A percentile compares a stretch with the other conserved stretches of the same genome.
phyloP scores from a whole-genome alignment of 2,888 invertebrate genomes.

The Mystacides longicornis region DNA sequence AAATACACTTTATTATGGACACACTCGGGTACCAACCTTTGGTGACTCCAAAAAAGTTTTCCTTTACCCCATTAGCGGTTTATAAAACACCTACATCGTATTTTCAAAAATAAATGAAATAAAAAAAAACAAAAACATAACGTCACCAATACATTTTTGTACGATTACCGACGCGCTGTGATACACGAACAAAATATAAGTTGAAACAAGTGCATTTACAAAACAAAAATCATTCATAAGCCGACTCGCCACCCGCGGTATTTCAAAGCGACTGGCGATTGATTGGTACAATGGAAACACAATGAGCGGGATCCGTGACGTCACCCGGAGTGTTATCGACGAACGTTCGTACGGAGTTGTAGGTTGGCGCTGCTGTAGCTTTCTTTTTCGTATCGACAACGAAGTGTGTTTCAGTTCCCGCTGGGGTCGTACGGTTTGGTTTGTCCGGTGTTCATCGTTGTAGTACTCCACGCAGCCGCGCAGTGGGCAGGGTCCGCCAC shows the following conservation, averaged over 20 bases:
- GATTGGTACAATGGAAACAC: conserved; percentile 16
- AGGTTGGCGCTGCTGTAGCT: neutral
- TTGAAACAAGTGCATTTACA: too few relatives aligned
- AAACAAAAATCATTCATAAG: neutral
- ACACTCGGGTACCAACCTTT: conserved; percentile 11
- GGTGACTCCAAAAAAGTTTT: too few relatives aligned
- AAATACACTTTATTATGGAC: too few relatives aligned
- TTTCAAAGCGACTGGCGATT: conserved; percentile 4
- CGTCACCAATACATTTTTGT: too few relatives aligned
- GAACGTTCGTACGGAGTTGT: neutral
- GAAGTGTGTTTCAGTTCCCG: neutral
- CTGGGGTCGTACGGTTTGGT: neutral
- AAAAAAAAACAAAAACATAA: too few relatives aligned
- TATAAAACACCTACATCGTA: neutral
- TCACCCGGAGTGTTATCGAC: conserved; percentile 7
- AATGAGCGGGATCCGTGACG: conserved; percentile 16
- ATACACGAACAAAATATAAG: too few relatives aligned
- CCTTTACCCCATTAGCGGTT: neutral
- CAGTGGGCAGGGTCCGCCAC: conserved; percentile 7
- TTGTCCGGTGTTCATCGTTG: neutral
- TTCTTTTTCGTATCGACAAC: too few relatives aligned
- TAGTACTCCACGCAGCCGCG: conserved; percentile 12
- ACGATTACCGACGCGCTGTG: too few relatives aligned
- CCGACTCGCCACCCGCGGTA: neutral
- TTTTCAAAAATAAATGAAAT: too few relatives aligned